Evolutionary conservation across 2,888 invertebrate species (phyloP).

Genomic region (Pachycephus smyrnensis): DNA sequence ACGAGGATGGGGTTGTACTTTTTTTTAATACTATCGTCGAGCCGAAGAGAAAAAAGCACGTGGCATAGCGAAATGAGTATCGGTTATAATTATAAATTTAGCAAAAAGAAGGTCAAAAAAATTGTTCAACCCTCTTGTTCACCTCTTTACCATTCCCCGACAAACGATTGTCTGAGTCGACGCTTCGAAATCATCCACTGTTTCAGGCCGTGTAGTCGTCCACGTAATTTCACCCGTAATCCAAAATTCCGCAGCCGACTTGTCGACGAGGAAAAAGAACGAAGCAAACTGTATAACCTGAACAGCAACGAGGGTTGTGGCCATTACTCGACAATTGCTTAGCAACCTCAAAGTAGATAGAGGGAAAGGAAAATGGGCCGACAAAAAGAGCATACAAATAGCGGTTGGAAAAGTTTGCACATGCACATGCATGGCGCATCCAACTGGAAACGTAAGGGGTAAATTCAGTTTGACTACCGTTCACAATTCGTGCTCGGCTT

Average conservation of each 20-base stretch:
- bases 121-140: not conserved
- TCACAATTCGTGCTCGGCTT: slow-evolving; percentile 10
- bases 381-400: not conserved
- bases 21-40: not conserved
- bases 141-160: not conserved
- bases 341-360: not conserved
- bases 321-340: not conserved
- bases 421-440: not conserved
- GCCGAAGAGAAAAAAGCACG: not conserved
- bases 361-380: not conserved
- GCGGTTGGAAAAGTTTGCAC: not conserved
- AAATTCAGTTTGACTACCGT: not conserved
- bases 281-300: not conserved
- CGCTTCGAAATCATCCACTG: not conserved
- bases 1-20: not conserved
- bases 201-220: not conserved
- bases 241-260: not conserved
- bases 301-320: not conserved
- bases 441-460: not conserved
- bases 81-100: not conserved
- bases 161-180: not conserved
- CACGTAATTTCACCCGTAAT: not conserved
- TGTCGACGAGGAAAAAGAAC: not conserved
- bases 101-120: not conserved
- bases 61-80: not conserved